Base-by-base conservation (phyloP, 2,797 vertebrate genomes). In the Neostethus bicornis region DNA sequence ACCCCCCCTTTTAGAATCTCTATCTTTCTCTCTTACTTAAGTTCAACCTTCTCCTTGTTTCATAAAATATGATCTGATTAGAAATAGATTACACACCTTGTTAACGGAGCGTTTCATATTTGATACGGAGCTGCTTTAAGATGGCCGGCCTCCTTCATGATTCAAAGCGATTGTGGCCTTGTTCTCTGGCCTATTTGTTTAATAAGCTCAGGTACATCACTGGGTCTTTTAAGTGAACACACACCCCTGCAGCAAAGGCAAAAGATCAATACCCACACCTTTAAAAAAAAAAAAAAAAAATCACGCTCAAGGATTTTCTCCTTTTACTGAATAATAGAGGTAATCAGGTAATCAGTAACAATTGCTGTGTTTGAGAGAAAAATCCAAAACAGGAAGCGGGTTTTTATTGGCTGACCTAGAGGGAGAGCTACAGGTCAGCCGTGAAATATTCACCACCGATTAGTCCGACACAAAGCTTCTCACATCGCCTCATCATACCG, bases 61-160 rank as follows among this genome's bases (percentile, higher is more conserved):
- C 78, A 86, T 86, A 83, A 88, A 89, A 86, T 73, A 87, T 89
- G 87, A 90, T 83, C 58, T 84, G 87, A 90, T 90, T 89, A 88
- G 58, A 86, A 89, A 82, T 70, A 82, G 85, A 90, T 89, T 89
- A 87, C 85, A 81, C 88, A 87, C 88, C 88, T 89, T 87, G 88
- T 90, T 90, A 89, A 85, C 68, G 1, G 77, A 79, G 81, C 65
- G 70, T 77, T 86, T 81, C 84, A 83, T 86, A 87, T 88, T 82
- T 85, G 80, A 87, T 86, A 60, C 31, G 6, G 72, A 10, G 61
- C 61, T 3, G 77, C 81, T 70, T 70, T 60, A 66, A 77, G 75
- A 77, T 58, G 39, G 58, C 49, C 62, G 53, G 28, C 77, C 69
- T 79, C 78, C 54, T 77, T 54, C 66, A 67, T 83, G 80, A 86